Conservation (phyloP, 2,113 vertebrate species). For the Podilymbus podiceps region DNA sequence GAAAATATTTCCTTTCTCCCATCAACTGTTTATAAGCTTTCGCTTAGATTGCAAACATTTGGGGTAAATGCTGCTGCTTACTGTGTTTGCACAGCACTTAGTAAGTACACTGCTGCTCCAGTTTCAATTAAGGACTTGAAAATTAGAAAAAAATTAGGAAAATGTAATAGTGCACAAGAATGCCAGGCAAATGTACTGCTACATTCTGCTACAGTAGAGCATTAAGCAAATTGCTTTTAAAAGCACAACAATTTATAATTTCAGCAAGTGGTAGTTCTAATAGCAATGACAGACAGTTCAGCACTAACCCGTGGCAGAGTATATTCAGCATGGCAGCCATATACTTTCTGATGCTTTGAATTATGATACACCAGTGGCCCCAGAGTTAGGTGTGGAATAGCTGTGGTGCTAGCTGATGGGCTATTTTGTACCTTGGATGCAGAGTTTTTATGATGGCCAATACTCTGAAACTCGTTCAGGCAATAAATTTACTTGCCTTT, state of each 20-base stretch:
- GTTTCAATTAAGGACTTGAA: neutral
- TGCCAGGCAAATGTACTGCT: neutral
- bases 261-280: neutral
- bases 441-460: constrained; percentile 78
- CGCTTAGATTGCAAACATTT: neutral
- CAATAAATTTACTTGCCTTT: constrained; percentile 85
- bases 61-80: neutral
- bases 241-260: constrained; percentile 48
- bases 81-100: neutral
- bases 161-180: neutral
- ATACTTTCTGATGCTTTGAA: constrained; percentile 29
- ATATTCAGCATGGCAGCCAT: neutral
- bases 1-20: neutral
- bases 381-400: constrained; percentile 33
- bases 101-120: neutral
- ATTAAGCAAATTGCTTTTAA: neutral
- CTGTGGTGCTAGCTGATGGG: constrained; percentile 60
- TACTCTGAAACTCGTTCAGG: constrained; percentile 79
- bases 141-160: neutral
- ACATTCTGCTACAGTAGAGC: neutral
- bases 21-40: neutral
- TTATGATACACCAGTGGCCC: constrained; percentile 37
- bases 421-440: constrained; percentile 69
- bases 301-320: neutral
- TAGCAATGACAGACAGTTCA: constrained; percentile 31